Conservation (phyloP, 2,113 vertebrate genomes). For the Salvelinus sp. region DNA sequence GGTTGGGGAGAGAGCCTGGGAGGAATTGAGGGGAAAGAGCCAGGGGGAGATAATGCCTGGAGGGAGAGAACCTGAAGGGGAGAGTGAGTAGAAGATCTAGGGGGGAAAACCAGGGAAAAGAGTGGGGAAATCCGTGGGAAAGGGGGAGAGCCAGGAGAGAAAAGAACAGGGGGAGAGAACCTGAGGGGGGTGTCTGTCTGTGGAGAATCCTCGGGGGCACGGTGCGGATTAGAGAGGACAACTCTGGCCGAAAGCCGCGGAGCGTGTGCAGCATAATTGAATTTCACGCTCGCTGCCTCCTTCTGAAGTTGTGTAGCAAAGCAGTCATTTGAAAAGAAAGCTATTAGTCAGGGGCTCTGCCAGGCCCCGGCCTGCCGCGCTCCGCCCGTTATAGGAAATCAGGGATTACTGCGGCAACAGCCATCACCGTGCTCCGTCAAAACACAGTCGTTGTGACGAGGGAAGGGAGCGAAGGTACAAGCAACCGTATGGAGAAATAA, state of each 20-base stretch:
- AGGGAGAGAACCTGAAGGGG: background rate
- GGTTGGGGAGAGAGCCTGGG: background rate
- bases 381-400: conserved; percentile 65
- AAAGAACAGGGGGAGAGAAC: conserved; percentile 3
- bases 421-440: conserved; percentile 55
- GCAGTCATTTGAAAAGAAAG: conserved; percentile 89
- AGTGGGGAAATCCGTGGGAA: conserved; percentile 11
- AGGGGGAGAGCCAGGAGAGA: conserved; percentile 23
- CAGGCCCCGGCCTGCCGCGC: conserved; percentile 59
- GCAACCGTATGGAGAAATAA: background rate
- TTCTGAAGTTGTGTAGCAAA: conserved; percentile 94
- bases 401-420: conserved; percentile 67
- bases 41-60: background rate
- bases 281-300: conserved; percentile 89
- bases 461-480: conserved; percentile 37
- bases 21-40: background rate
- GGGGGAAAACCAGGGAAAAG: background rate
- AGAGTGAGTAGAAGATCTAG: background rate
- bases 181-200: conserved; percentile 22
- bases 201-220: conserved; percentile 62
- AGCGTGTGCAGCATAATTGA: conserved; percentile 86
- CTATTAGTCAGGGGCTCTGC: conserved; percentile 74
- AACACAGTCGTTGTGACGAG: conserved; percentile 55
- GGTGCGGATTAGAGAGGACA: conserved; percentile 83
- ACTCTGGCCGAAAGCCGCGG: conserved; percentile 77